Base-by-base conservation (phyloP, 2,888 invertebrate genomes). In the Nymphalis polychloros region DNA sequence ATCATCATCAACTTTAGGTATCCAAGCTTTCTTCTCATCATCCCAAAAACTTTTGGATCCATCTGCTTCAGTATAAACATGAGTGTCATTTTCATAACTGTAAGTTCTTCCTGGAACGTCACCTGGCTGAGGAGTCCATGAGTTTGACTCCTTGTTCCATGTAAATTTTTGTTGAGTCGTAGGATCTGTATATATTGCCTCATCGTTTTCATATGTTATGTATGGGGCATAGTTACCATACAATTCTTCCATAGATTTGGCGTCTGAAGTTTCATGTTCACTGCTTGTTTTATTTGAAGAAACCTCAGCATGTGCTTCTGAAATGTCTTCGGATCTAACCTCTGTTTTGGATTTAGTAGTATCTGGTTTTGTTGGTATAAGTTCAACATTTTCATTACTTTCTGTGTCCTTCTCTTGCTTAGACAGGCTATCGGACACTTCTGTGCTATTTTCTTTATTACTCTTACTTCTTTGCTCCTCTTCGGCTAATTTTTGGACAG, bases 1-100 rank as follows among this genome's bases (percentile, higher is more conserved):
- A 78, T 99, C 98, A 79, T 98, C 98, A 91, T 98, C 98, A 72
- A 99, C 95, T 94, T 97, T 98, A 0, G 99, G 99, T 89, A 99
- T 97, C 98, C 99, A 99, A 6, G 98, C 98, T 80, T 95, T 96
- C 84, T 97, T 98, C 50, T 95, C 95, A 31, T 93, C 93, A 89
- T 99, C 98, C 98, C 98, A 99, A 81, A 98, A 96, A 85, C 95
- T 98, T 72, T 96, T 95, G 0, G 96, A 95, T 1, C 98, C 98
- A 93, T 99, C 99, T 63, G 93, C 87, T 82, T 97, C 97, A 8
- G 95, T 96, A 78, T 97, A 97, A 13, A 95, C 95, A 78, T 96
- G 96, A 63, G 95, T 95, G 79, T 96, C 95, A 84, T 96, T 94
- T 88, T 97, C 96, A 83, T 95, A 95, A 63, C 95, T 95, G 81